Base-by-base conservation (phyloP, 2,113 vertebrate species). In the Cyprinus carpio region DNA sequence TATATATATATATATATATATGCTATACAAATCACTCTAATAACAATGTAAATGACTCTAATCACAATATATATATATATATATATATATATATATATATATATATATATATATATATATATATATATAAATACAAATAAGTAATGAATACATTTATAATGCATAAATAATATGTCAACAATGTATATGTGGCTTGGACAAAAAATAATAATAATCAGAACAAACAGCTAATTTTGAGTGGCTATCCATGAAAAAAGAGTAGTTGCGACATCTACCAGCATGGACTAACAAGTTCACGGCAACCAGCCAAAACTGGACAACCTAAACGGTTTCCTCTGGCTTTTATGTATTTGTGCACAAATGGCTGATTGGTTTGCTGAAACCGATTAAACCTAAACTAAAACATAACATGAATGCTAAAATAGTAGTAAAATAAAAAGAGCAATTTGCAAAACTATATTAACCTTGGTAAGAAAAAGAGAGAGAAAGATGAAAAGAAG, bases 401-500 rank as follows among this genome's bases (percentile, higher is more conserved):
- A 16, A 76, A 18, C n/a, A 54, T 51, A 7, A 75, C 6, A 46
- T 6, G 16, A 29, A 67, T 49, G 46, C 43, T 9, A 49, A 49
- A 46, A 49, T 9, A 16, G 43, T 8, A 49, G 23, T 75, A 75
- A 49, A 75, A 25, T 12, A 51, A 49, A 46, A 46, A 46, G 15
- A 51, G 9, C 71, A 25, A 74, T 74, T 46, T 25, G 40, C 27
- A 54, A 54, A 31, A 49, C 46, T 75, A 49, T 15, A 76, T 31
- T 20, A 76, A 76, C 4, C 43, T 29, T 76, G 25, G 1, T 54
- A 54, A 82, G 34, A 27, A 43, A 79, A 84, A 62, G 83, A 37
- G 1, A 34, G 46, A 27, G 23, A 83, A 84, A 56, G 89, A 88
- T 78, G 74, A 60, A 46, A 54, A 75, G 37, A 65, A 46, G 40